A percentile compares a stretch with the other conserved stretches of the same genome.
Evolutionary conservation across 1,140 invertebrate genomes (phyloP).

Genomic region (Polypedilum vanderplanki): DNA sequence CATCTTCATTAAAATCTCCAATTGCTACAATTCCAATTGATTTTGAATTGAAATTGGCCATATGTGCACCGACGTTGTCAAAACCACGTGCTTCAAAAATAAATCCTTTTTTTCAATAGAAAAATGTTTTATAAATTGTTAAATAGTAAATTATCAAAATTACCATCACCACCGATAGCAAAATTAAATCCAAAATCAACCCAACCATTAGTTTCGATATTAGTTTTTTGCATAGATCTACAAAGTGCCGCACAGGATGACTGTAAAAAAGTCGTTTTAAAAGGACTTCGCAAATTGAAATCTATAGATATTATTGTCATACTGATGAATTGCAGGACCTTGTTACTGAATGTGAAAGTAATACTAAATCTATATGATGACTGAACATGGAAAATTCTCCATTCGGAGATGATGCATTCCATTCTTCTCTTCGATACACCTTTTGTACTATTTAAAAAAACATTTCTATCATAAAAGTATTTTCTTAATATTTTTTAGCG

Average conservation of each 20-base stretch:
- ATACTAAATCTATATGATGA: background rate
- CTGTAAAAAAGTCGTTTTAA: too few species aligned
- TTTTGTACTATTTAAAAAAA: background rate
- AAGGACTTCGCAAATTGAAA: too few species aligned
- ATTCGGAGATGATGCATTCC: background rate
- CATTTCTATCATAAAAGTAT: too few species aligned
- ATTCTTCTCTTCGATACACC: background rate
- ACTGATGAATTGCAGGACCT: background rate
- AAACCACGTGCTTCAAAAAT: conserved; percentile 58
- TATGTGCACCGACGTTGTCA: conserved; percentile 53
- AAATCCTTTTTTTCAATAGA: conserved; percentile 43
- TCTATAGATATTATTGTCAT: too few species aligned
- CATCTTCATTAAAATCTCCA: conserved; percentile 37
- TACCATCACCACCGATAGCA: too few species aligned
- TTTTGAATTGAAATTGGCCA: conserved; percentile 45
- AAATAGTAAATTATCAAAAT: too few species aligned
- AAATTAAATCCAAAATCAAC: too few species aligned
- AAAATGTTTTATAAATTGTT: too few species aligned
- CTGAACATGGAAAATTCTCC: background rate
- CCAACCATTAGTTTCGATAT: too few species aligned
- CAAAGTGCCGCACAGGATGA: too few species aligned
- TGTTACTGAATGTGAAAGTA: background rate
- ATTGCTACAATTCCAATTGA: conserved; percentile 51
- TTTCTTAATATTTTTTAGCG: too few species aligned
- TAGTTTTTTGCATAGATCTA: too few species aligned